phyloP scores from a whole-genome alignment of 1,140 invertebrate species.

The Dreissena rostriformis region DNA sequence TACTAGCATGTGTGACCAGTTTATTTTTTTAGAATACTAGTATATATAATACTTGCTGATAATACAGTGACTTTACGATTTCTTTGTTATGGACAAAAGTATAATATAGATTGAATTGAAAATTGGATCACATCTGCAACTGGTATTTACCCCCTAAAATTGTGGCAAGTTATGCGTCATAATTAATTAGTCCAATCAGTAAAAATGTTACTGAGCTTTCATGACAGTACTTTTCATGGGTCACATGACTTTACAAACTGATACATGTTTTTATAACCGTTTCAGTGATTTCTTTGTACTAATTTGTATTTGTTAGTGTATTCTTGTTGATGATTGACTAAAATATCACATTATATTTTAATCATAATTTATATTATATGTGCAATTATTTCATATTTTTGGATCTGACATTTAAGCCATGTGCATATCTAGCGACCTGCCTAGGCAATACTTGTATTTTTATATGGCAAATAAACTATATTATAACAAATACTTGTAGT shows the following conservation, averaged over 20 bases:
- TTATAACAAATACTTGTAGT: not conserved
- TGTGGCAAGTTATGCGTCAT: not conserved
- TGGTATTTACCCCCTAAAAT: not conserved
- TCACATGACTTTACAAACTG: not conserved
- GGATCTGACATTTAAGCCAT: conserved; percentile 47
- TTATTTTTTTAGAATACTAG: too few relatives aligned
- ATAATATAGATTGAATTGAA: not conserved
- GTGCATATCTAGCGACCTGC: conserved; percentile 50
- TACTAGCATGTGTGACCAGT: too few relatives aligned
- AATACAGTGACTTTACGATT: too few relatives aligned
- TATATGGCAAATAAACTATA: conserved; percentile 52
- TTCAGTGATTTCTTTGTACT: not conserved
- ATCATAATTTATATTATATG: conserved; percentile 32
- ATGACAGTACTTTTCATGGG: not conserved
- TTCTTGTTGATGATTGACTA: conserved; percentile 13
- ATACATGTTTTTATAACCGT: too few relatives aligned
- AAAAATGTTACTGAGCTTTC: not conserved
- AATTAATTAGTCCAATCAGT: conserved; percentile 12
- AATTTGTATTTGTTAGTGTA: not conserved
- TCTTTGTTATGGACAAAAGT: not conserved
- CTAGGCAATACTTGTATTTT: conserved; percentile 49
- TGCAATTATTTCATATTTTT: conserved; percentile 47
- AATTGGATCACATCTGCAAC: not conserved
- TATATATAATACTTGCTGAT: too few relatives aligned
- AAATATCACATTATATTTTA: conserved; percentile 15